Base-by-base conservation (phyloP, 2,113 vertebrate genomes). In the Eublepharis macularius region DNA sequence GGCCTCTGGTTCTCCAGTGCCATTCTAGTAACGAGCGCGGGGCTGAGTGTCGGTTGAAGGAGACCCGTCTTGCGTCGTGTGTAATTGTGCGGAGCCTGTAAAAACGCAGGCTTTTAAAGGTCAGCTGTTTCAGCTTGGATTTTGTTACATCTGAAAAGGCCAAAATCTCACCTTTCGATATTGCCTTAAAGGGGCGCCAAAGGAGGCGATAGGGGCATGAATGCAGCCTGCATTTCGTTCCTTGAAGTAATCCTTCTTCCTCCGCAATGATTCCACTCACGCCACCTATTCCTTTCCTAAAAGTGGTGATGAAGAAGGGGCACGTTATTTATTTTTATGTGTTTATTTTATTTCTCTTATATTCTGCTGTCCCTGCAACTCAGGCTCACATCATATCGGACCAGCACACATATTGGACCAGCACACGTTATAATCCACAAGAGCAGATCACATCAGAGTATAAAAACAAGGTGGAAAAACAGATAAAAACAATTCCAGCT, bases 241-340 rank as follows among this genome's bases (percentile, higher is more conserved):
- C 1, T 0, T 0, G 76, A 47, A 21, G 4, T 9, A 12, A 21
- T 80, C 82, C 87, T 7, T 83, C 34, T 90, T 78, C 24, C 26
- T 1, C 13, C 39, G 17, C 6, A 32, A 2, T 6, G 54, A 10
- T 45, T 13, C 32, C 1, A 39, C 1, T 24, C 60, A 9, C 29
- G 4, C 34, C 34, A 29, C 60, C n/a, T 66, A 34, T 14, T 6
- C 14, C n/a, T 66, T 76, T 29, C 1, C 82, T 76, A 81, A n/a
- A n/a, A n/a, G n/a, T n/a, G n/a, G n/a, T n/a, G n/a, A n/a, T n/a
- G 43, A 43, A 90, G 90, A 93, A 90, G 91, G 90, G 91, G 91
- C 93, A 89, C 73, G 88, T 91, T 19, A 72, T 91, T 87, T 93
- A 95, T 91, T n/a, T n/a, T n/a, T n/a, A 93, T 95, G 93, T 90